A percentile compares a stretch with the other conserved stretches of the same genome.
Conservation (phyloP, 2,113 vertebrate genomes). For the Chrysochloris asiatica region DNA sequence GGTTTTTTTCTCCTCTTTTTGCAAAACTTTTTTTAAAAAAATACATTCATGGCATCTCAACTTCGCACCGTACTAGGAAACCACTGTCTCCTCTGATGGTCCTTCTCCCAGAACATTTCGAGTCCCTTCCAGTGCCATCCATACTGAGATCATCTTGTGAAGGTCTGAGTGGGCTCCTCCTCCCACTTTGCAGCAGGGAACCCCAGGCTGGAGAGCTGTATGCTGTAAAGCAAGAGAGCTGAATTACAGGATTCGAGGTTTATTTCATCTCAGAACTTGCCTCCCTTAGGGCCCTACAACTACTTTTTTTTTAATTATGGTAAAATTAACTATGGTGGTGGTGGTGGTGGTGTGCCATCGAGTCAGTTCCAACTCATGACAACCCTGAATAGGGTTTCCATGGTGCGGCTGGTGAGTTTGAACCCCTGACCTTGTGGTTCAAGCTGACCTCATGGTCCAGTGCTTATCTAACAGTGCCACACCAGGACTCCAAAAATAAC, state of each 20-base stretch:
- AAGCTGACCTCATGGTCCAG: too few species aligned
- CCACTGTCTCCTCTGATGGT: background rate
- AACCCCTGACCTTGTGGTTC: too few species aligned
- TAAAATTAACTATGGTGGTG: too few species aligned
- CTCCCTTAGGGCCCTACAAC: background rate
- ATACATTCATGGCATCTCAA: background rate
- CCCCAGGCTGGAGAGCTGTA: background rate
- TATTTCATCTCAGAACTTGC: background rate
- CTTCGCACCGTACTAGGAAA: background rate
- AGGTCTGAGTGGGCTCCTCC: background rate
- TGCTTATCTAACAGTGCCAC: too few species aligned
- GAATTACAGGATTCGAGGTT: fast-evolving
- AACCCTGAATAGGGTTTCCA: too few species aligned
- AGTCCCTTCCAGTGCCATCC: background rate
- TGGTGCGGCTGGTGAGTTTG: too few species aligned
- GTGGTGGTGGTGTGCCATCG: too few species aligned
- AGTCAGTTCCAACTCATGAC: too few species aligned
- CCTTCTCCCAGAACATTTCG: slow-evolving; percentile 24
- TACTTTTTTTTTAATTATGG: background rate
- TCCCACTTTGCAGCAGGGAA: background rate
- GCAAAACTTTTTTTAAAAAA: background rate
- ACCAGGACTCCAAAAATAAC: too few species aligned
- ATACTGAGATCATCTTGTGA: background rate
- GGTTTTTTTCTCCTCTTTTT: background rate
- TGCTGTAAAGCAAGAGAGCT: background rate